Evolutionary conservation across 2,113 vertebrate genomes (phyloP).

Genomic region (Jacana jacana): DNA sequence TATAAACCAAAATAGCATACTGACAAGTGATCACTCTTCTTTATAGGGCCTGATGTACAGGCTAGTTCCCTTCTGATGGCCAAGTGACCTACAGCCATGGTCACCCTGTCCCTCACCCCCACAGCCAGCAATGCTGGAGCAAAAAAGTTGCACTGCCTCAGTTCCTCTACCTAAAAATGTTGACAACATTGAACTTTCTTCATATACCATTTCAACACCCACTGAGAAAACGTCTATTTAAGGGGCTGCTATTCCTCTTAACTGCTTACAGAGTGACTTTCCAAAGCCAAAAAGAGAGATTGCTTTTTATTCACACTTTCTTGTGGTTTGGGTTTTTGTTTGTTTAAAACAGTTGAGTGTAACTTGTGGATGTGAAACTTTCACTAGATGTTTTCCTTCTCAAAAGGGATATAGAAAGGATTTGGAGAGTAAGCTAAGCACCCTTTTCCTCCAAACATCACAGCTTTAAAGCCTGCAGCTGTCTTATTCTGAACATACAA

Average conservation of each 20-base stretch:
- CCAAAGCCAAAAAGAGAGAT: not conserved
- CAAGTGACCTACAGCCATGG: not conserved
- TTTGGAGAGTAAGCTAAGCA: not conserved
- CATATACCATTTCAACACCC: not conserved
- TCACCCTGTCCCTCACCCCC: not conserved
- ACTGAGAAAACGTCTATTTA: not conserved
- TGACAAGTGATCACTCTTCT: accelerated
- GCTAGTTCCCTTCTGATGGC: not conserved
- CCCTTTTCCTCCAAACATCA: not conserved
- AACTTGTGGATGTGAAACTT: not conserved
- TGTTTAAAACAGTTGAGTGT: not conserved
- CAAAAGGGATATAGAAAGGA: not conserved
- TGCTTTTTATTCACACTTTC: not conserved
- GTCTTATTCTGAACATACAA: not conserved
- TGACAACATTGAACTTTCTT: not conserved
- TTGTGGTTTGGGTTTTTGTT: not conserved
- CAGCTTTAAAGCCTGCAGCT: not conserved
- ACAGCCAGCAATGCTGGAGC: not conserved
- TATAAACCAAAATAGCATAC: not conserved
- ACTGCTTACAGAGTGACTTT: not conserved
- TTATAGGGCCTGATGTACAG: not conserved
- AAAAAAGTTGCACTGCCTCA: not conserved
- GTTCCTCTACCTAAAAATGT: not conserved
- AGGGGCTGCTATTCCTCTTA: not conserved
- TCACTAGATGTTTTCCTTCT: not conserved